Percentiles rank a stretch among this genome's conserved stretches.
Conservation (phyloP, 1,140 invertebrate genomes). For the Brachionus paranguensis region DNA sequence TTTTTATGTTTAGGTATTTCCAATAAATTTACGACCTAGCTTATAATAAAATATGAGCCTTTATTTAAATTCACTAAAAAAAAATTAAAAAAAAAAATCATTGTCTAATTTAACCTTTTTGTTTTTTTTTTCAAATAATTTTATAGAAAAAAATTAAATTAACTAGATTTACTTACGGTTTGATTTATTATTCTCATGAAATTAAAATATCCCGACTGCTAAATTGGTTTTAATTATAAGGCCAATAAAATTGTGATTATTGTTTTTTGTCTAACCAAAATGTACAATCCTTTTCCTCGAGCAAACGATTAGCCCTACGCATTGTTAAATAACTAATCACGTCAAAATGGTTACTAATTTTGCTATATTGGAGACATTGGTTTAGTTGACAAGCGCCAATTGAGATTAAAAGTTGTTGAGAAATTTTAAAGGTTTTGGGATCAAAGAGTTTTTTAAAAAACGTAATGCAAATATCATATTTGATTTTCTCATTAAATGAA, state of each 20-base stretch:
- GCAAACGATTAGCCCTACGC: neutral
- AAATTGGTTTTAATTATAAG: neutral
- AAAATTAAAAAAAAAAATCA: too few species aligned
- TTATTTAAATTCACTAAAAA: too few species aligned
- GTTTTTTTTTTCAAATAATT: too few species aligned
- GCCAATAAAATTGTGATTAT: neutral
- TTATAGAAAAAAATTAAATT: neutral
- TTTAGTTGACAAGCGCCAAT: neutral
- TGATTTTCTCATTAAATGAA: slow-evolving; percentile 13
- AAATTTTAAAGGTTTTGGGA: neutral
- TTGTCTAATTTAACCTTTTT: too few species aligned
- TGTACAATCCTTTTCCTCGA: neutral
- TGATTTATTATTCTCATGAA: neutral
- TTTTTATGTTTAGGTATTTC: neutral
- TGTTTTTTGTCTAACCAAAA: neutral
- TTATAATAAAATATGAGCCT: too few species aligned
- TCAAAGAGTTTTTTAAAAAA: neutral
- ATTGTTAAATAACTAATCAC: neutral
- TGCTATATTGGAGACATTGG: neutral
- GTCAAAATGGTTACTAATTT: neutral
- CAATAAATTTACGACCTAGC: neutral
- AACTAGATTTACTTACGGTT: neutral
- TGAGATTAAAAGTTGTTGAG: neutral
- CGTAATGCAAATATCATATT: slow-evolving; percentile 13
- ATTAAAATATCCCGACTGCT: neutral